phyloP scores from a whole-genome alignment of 2,888 invertebrate genomes.

The Synergus japonicus region DNA sequence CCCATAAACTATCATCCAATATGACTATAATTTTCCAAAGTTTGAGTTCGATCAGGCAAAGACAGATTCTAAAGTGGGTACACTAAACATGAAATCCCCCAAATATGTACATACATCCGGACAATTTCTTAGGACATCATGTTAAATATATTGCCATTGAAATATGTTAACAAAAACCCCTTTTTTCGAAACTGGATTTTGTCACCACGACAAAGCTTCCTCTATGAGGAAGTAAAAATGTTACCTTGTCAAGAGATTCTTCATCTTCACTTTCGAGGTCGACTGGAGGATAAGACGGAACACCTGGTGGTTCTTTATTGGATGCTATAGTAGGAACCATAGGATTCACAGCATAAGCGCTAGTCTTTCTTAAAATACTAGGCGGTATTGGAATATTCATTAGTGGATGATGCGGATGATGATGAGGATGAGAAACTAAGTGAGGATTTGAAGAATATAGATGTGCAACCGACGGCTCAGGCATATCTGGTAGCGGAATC shows the following conservation, averaged over 20 bases:
- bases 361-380: constrained; percentile 87
- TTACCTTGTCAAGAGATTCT: constrained; percentile 70
- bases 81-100: too few relatives aligned
- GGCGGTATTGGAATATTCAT: constrained; percentile 81
- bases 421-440: constrained; percentile 74
- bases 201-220: too few relatives aligned
- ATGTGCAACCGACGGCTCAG: constrained; percentile 70
- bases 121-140: too few relatives aligned
- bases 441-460: constrained; percentile 72
- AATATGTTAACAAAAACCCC: too few relatives aligned
- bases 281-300: constrained; percentile 91
- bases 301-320: constrained; percentile 88
- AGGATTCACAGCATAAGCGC: constrained; percentile 78
- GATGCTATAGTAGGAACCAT: constrained; percentile 66
- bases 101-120: constrained; percentile 1
- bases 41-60: too few relatives aligned
- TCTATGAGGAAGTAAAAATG: constrained; percentile 33
- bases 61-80: too few relatives aligned
- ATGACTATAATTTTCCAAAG: too few relatives aligned
- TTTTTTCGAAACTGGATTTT: too few relatives aligned
- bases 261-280: constrained; percentile 84
- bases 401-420: constrained; percentile 75
- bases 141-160: too few relatives aligned
- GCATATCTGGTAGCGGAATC: constrained; percentile 80
- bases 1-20: too few relatives aligned